Percentiles rank a stretch among this genome's conserved stretches.
phyloP scores from a whole-genome alignment of 1,140 invertebrate species.

The Caenorhabditis inopinata region DNA sequence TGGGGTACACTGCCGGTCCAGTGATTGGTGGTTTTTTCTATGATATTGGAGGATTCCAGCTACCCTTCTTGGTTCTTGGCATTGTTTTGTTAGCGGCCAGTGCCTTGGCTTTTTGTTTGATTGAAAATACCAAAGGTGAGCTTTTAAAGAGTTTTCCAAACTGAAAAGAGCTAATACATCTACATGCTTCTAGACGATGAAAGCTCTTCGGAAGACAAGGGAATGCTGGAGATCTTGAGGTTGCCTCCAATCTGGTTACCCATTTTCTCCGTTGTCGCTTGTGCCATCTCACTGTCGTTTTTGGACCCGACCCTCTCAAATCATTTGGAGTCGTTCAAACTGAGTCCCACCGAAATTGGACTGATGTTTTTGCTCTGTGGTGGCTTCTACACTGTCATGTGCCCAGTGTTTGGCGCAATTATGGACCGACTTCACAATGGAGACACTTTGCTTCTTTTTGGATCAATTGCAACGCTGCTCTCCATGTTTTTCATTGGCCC shows the following conservation, averaged over 20 bases:
- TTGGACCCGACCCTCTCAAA: constrained; percentile 62
- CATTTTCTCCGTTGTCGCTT: constrained; percentile 63
- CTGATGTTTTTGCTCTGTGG: constrained; percentile 81
- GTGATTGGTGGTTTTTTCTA: constrained; percentile 61
- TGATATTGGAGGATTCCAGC: constrained; percentile 76
- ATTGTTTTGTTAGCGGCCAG: constrained; percentile 76
- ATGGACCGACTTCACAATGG: constrained; percentile 57
- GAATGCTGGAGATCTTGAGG: constrained; percentile 57
- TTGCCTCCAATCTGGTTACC: constrained; percentile 61
- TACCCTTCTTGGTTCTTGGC: constrained; percentile 83
- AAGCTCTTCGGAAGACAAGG: constrained; percentile 29
- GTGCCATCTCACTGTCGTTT: constrained; percentile 64
- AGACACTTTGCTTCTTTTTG: constrained; percentile 60
- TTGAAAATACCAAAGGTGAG: constrained; percentile 70
- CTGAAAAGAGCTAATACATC: too few relatives aligned
- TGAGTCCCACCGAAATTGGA: constrained; percentile 77
- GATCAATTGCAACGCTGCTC: constrained; percentile 58
- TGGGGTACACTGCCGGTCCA: constrained; percentile 72
- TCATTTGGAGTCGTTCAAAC: constrained; percentile 69
- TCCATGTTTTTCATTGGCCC: constrained; percentile 65
- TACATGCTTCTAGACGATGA: constrained; percentile 68
- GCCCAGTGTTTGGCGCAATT: constrained; percentile 75
- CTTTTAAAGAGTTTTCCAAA: constrained; percentile 63
- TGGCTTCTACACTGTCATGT: constrained; percentile 78
- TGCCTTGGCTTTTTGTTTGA: constrained; percentile 75